Evolutionary conservation across 2,797 vertebrate genomes (phyloP).

Genomic region (Ambastaia sidthimunki): DNA sequence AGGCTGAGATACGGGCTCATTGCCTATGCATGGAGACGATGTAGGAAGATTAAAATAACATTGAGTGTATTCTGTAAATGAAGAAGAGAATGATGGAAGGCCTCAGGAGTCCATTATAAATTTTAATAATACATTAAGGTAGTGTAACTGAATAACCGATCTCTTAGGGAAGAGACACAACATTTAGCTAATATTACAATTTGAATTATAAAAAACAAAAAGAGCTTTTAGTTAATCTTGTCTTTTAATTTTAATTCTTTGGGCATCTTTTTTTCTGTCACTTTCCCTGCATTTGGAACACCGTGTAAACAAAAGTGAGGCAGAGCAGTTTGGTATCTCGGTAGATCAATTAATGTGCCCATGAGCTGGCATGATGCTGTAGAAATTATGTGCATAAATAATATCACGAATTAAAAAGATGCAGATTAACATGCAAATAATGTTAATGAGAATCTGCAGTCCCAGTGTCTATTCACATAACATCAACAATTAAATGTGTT

Average conservation of each 20-base stretch:
- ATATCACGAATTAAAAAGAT: conserved; percentile 99
- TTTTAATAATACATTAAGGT: conserved; percentile 99
- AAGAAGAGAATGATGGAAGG: conserved; percentile 95
- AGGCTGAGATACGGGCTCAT: conserved; percentile 80
- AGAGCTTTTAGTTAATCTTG: conserved; percentile 99
- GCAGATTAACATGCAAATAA: conserved; percentile 99
- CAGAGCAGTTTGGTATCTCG: conserved; percentile 99
- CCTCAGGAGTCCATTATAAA: conserved; percentile 99
- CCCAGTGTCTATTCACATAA: conserved; percentile 99
- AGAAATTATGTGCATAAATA: conserved; percentile 99
- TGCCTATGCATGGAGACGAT: conserved; percentile 97
- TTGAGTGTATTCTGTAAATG: conserved; percentile 99
- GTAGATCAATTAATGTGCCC: conserved; percentile 99
- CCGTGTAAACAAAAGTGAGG: conserved; percentile 98
- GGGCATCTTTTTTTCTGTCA: conserved; percentile 80
- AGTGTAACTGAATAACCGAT: conserved; percentile 99
- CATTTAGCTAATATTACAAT: conserved; percentile 99
- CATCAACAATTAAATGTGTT: conserved; percentile 99
- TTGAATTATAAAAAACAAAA: conserved; percentile 99
- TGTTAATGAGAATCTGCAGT: conserved; percentile 99
- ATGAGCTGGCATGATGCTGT: conserved; percentile 96
- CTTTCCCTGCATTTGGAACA: conserved; percentile 97
- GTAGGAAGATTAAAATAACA: conserved; percentile 99
- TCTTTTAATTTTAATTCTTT: conserved; percentile 95
- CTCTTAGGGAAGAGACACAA: conserved; percentile 94